phyloP scores from a whole-genome alignment of 2,113 vertebrate genomes.

The Epinephelus cyanopodus region DNA sequence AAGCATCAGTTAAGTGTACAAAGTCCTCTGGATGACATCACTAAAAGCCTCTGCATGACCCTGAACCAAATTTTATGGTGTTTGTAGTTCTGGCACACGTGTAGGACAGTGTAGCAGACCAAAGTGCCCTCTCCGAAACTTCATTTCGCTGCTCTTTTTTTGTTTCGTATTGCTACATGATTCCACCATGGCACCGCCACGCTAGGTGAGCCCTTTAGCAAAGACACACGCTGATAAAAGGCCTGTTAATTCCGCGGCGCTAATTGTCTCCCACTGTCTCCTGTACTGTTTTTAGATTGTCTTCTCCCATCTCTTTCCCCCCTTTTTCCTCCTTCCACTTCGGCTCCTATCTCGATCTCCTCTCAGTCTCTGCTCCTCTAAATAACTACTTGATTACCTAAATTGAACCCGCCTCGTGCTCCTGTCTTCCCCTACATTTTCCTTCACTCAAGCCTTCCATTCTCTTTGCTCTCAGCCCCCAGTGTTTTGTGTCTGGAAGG shows the following conservation, averaged over 20 bases:
- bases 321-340: constrained; percentile 11
- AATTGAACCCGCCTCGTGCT: constrained; percentile 30
- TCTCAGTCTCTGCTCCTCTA: constrained; percentile 17
- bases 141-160: constrained; percentile 34
- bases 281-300: constrained; percentile 25
- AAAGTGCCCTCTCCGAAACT: constrained; percentile 25
- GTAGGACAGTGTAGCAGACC: constrained; percentile 14
- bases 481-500: constrained; percentile 44
- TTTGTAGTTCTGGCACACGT: constrained; percentile 23
- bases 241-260: constrained; percentile 65
- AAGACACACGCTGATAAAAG: constrained; percentile 66
- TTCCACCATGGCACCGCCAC: constrained; percentile 34
- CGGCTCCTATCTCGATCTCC: constrained; percentile 11
- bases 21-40: constrained; percentile 35
- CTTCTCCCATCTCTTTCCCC: not conserved
- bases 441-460: constrained; percentile 12
- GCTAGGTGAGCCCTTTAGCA: constrained; percentile 61
- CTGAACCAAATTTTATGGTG: not conserved
- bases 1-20: constrained; percentile 2
- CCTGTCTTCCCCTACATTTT: constrained; percentile 34
- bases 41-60: constrained; percentile 14
- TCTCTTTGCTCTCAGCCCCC: constrained; percentile 19
- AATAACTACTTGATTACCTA: constrained; percentile 41
- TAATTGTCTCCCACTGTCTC: constrained; percentile 63
- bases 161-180: constrained; percentile 37